Conservation (phyloP, 2,113 vertebrate species). For the Myanophis thanlyinensis region DNA sequence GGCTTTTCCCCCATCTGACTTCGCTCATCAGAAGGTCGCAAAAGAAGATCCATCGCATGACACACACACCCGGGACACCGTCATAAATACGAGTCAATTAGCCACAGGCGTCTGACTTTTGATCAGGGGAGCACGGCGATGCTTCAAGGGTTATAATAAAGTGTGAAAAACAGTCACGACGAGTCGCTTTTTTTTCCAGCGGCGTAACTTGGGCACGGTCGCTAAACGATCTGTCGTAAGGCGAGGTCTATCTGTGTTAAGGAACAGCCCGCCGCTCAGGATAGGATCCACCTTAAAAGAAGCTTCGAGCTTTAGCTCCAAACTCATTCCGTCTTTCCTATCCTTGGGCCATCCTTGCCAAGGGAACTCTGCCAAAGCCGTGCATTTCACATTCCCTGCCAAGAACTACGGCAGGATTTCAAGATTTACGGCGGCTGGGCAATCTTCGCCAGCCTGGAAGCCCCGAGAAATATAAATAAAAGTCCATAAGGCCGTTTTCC, state of each 20-base stretch:
- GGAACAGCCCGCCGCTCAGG: conserved; percentile 17
- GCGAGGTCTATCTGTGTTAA: neutral
- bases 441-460: conserved; percentile 31
- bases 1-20: no score
- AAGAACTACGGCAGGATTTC: conserved; percentile 16
- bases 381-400: conserved; percentile 42
- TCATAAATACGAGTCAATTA: no score
- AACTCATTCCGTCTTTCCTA: conserved; percentile 42
- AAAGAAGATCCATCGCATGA: no score
- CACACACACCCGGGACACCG: no score
- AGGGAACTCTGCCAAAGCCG: conserved; percentile 13
- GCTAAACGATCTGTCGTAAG: no score
- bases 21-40: no score
- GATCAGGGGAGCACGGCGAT: no score
- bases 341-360: conserved; percentile 23
- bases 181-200: no score
- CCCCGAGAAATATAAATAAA: conserved; percentile 47
- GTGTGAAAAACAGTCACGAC: no score
- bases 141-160: no score
- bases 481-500: conserved; percentile 27
- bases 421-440: conserved; percentile 54
- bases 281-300: conserved; percentile 10
- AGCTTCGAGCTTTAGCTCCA: conserved; percentile 40
- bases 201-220: no score
- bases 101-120: no score